A percentile compares a stretch with the other conserved stretches of the same genome.
phyloP scores from a whole-genome alignment of 1,140 invertebrate genomes.

The Hycleus cichorii region DNA sequence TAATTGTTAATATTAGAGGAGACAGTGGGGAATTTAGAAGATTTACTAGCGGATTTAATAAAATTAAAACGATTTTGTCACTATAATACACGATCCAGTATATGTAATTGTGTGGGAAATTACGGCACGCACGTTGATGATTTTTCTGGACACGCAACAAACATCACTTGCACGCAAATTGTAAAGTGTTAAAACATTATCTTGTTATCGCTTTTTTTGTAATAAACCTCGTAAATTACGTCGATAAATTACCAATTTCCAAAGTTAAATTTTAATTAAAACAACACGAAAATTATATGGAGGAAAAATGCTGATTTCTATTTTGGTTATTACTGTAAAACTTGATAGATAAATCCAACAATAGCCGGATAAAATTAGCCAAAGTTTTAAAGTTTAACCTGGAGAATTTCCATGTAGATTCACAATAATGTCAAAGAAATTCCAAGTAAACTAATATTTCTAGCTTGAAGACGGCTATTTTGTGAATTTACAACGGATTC shows the following conservation, averaged over 20 bases:
- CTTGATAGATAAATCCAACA: too few relatives aligned
- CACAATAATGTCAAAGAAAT: too few relatives aligned
- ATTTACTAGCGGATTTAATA: too few relatives aligned
- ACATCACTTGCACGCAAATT: slow-evolving; percentile 17
- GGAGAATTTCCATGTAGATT: too few relatives aligned
- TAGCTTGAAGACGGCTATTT: too few relatives aligned
- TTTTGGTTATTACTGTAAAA: too few relatives aligned
- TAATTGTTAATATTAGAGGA: not conserved
- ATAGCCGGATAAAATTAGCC: too few relatives aligned
- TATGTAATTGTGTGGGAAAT: slow-evolving; percentile 20
- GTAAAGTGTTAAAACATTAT: slow-evolving; percentile 30
- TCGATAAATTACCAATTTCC: slow-evolving; percentile 18
- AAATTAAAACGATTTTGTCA: slow-evolving; percentile 16
- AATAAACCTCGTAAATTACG: slow-evolving; percentile 19
- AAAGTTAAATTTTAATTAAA: slow-evolving; percentile 16
- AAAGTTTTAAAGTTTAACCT: too few relatives aligned
- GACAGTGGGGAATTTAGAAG: not conserved
- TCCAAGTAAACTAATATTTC: too few relatives aligned
- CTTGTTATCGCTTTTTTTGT: slow-evolving; percentile 19
- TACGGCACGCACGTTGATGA: slow-evolving; percentile 14
- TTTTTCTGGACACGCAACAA: slow-evolving; percentile 10
- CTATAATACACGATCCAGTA: slow-evolving; percentile 22
- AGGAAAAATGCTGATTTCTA: too few relatives aligned
- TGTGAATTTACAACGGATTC: too few relatives aligned
- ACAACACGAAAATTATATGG: not conserved